Evolutionary conservation across 1,140 invertebrate genomes (phyloP), one percentile per base, ranked within the genome.

Genomic region (Lethocerus indicus): DNA sequence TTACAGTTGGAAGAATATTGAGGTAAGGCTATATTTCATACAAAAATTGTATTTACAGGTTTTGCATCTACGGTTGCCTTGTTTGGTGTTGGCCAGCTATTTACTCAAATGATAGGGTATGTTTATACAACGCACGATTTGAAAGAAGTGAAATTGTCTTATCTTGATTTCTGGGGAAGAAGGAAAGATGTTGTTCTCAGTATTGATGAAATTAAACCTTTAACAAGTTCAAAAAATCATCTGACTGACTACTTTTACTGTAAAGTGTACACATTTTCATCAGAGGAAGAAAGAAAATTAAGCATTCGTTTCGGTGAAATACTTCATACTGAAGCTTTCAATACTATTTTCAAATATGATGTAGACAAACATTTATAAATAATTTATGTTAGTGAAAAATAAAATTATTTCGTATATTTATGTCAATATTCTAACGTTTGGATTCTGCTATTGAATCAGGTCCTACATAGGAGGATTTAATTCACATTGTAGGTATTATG

Each of bases 111-210:
- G 18, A 28, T 47, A 3, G 46, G 46, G 26, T 47, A 20, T 24
- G 35, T 24, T 16, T 47, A 47, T 32, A 18, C 26, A 2, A 37
- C 46, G 12, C 9, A 20, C 24, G 32, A 47, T 37, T n/a, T 21
- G 12, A 16, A 47, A 24, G 12, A 7, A 23, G 21, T 47, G 1
- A 47, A 32, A 28, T 24, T 47, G 12, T 36, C 46, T 13, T 47
- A 47, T 18, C 9, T 32, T n/a, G 46, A 37, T 37, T 36, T 37
- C 7, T 47, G 46, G 46, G 46, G 46, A 16, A 47, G 20, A 16
- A 36, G 46, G 21, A 36, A 2, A 1, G 21, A 47, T 24, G 6
- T 28, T 3, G 20, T 35, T 14, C 23, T 14, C 29, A n/a, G n/a
- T 37, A 36, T 7, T 24, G 23, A 47, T 24, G 46, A 47, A 21